Percentiles rank a stretch among this genome's conserved stretches.
Evolutionary conservation across 2,113 vertebrate genomes (phyloP).

Genomic region (Phyllostomus discolor): DNA sequence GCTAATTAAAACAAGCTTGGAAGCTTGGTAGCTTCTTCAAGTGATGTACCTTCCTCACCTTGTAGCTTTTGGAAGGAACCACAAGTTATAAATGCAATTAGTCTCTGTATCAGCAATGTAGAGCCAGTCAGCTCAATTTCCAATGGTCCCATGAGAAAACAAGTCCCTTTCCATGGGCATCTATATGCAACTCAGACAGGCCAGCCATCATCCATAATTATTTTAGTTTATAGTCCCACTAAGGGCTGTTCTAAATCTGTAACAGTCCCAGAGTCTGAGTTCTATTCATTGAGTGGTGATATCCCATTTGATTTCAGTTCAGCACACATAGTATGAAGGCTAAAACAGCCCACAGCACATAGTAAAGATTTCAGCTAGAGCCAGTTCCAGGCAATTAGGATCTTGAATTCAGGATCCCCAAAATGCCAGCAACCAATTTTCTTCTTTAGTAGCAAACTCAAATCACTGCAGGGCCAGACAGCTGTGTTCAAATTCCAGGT

Average conservation of each 20-base stretch:
- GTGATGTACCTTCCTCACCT: neutral
- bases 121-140: neutral
- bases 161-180: neutral
- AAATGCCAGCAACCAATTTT: neutral
- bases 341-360: neutral
- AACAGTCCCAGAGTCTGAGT: neutral
- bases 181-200: neutral
- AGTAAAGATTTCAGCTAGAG: neutral
- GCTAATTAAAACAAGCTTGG: neutral
- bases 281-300: neutral
- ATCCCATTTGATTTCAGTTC: neutral
- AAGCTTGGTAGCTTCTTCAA: neutral
- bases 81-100: neutral
- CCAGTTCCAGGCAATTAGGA: neutral
- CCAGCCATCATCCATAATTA: neutral
- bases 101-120: neutral
- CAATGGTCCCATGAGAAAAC: neutral
- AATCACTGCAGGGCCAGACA: neutral
- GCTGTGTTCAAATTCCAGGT: neutral
- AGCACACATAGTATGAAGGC: neutral
- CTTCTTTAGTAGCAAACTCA: neutral
- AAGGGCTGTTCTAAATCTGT: neutral
- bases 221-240: neutral
- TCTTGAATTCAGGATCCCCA: constrained; percentile 5
- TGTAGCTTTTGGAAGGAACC: neutral